phyloP scores from a whole-genome alignment of 2,113 vertebrate species.

The Tragelaphus buxtoni region DNA sequence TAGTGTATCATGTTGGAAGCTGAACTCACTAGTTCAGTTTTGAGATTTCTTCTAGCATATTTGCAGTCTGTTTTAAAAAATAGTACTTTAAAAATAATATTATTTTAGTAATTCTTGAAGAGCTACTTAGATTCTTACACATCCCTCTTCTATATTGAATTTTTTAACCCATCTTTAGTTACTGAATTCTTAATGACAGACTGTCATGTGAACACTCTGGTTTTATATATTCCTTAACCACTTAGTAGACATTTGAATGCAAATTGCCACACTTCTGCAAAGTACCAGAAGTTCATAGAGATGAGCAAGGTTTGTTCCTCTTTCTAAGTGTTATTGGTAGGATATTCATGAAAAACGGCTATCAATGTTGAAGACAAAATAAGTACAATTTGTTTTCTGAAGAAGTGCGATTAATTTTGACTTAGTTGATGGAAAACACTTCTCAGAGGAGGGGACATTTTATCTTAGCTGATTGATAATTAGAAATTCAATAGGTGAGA shows the following conservation, averaged over 20 bases:
- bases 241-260: not conserved
- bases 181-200: not conserved
- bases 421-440: not conserved
- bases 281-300: not conserved
- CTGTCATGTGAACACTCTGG: not conserved
- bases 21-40: not conserved
- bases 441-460: not conserved
- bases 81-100: not conserved
- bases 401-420: not conserved
- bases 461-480: not conserved
- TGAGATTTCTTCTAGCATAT: not conserved
- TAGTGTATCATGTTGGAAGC: not conserved
- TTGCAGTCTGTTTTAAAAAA: not conserved
- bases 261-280: not conserved
- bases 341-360: not conserved
- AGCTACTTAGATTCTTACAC: not conserved
- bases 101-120: not conserved
- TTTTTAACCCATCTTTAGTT: not conserved
- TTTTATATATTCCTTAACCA: not conserved
- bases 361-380: not conserved
- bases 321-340: not conserved
- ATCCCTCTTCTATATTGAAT: not conserved
- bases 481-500: not conserved
- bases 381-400: not conserved
- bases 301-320: not conserved